Base-by-base conservation (phyloP, 2,888 invertebrate species). In the Stenolophus ochropezus region DNA sequence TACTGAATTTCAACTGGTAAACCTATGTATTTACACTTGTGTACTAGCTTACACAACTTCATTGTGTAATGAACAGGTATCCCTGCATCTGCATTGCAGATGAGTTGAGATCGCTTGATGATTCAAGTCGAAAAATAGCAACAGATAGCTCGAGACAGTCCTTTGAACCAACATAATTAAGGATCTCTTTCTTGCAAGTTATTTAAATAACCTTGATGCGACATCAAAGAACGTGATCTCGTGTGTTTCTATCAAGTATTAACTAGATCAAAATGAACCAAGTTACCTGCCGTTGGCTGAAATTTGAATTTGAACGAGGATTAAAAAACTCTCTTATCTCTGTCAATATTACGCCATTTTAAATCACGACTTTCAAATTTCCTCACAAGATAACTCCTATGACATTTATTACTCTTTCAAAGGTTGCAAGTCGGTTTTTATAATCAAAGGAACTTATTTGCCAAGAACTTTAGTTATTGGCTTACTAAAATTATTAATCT, bases 81-180 rank as follows among this genome's bases (percentile, higher is more conserved):
- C 73, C 23, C 21, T 4, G 21, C 23, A 73, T 73, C 73, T 73
- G 73, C 73, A 73, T 47, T 73, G 47, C 47, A 73, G 73, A 73
- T 73, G 16, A 5, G 58, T 2, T 53, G 20, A 47, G 21, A 71
- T 61, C 23, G 23, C 65, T 47, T 14, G 73, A 73, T 49, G 73
- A 49, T 6, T 21, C 49, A 21, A 18, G 47, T 73, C 49, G 73
- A 73, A 73, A 73, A 73, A 73, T 73, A 73, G 73, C 73, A 73
- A 73, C 73, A 73, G 73, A 73, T 73, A 25, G 47, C 21, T 71
- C 8, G 27, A 47, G 73, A 49, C 49, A 49, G 49, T 73, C 73
- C 69, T 73, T 75, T 75, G 75, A 75, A 53, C 53, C 75, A 53
- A 51, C 47, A 73, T 73, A 73, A 73, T 73, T 73, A 49, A 73